phyloP scores from a whole-genome alignment of 2,113 vertebrate genomes.

The Chiloscyllium plagiosum region DNA sequence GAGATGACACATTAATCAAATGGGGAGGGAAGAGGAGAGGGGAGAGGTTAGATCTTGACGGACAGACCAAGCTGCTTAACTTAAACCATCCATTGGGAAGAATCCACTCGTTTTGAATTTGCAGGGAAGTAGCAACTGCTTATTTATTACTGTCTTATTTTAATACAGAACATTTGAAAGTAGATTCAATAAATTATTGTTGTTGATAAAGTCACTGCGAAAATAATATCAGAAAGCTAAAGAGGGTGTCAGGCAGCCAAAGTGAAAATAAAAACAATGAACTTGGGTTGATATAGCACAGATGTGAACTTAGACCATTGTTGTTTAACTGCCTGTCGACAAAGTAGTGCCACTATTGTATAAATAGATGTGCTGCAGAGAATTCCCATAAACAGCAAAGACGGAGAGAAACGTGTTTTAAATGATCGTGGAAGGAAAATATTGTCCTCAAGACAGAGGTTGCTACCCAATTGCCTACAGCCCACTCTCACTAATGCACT shows the following conservation, averaged over 20 bases:
- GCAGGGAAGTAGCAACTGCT: not conserved
- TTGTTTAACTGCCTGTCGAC: not conserved
- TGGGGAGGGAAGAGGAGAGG: not conserved
- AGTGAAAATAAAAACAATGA: not conserved
- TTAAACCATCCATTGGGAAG: not conserved
- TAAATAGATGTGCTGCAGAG: not conserved
- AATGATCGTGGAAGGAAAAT: not conserved
- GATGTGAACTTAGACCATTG: too few relatives aligned
- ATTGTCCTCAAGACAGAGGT: not conserved
- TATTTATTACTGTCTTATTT: not conserved
- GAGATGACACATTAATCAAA: not conserved
- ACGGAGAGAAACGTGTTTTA: not conserved
- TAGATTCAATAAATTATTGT: too few relatives aligned
- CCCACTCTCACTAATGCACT: too few relatives aligned
- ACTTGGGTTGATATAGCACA: not conserved
- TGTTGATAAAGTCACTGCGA: not conserved
- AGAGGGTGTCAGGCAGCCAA: not conserved
- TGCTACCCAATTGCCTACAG: rapidly evolving
- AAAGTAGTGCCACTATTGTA: not conserved
- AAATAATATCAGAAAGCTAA: not conserved
- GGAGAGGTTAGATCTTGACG: not conserved
- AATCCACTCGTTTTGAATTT: not conserved
- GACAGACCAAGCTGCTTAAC: too few relatives aligned
- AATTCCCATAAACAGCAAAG: not conserved
- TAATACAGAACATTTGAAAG: not conserved